A percentile compares a stretch with the other conserved stretches of the same genome.
These are phyloP conservation scores for Periplaneta americana DNA, from an alignment of 1,140 invertebrate genomes.

Conservation along the genomic window DNA sequence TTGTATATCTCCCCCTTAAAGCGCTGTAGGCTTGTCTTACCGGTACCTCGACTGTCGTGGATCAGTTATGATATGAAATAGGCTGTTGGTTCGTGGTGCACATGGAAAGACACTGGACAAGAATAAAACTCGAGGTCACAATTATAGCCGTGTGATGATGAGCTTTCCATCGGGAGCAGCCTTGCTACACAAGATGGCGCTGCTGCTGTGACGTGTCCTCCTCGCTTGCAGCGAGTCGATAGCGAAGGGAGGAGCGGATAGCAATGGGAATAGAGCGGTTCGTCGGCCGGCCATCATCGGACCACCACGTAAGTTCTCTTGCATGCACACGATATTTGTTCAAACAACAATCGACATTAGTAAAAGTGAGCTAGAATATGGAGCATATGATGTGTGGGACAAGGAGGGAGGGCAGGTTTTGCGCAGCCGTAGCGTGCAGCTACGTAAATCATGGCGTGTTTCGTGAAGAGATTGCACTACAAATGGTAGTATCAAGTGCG, in stretches of 20 bases:
- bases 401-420: background rate
- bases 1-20: constrained; percentile 29
- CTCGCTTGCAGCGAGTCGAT: background rate
- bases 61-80: background rate
- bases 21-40: too few relatives aligned
- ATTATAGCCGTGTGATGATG: background rate
- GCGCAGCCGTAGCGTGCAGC: background rate
- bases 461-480: background rate
- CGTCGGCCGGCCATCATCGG: background rate
- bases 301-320: background rate
- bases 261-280: background rate
- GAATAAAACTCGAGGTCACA: background rate
- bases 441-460: background rate
- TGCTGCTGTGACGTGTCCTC: background rate
- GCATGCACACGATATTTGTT: background rate
- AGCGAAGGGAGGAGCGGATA: background rate
- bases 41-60: background rate
- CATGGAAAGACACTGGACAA: background rate
- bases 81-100: background rate
- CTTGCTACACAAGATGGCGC: background rate
- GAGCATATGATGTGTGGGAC: background rate
- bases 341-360: background rate
- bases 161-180: background rate
- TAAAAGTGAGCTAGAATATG: background rate
- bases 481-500: background rate